These are phyloP conservation scores for Brevimyrus niger DNA, from an alignment of 2,113 vertebrate genomes.

Conservation along the genomic window DNA sequence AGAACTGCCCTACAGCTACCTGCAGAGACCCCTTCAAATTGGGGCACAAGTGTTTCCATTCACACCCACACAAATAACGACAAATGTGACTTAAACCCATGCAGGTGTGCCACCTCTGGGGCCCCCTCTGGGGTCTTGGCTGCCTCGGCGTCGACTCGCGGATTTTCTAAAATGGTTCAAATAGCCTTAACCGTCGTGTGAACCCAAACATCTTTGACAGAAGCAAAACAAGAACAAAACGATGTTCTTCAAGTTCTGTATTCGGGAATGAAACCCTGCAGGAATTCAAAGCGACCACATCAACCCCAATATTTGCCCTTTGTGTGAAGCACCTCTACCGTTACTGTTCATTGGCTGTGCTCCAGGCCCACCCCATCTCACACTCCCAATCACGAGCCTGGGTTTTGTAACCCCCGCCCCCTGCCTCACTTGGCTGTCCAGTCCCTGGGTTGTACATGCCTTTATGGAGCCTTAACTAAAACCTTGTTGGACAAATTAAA, in stretches of 20 bases:
- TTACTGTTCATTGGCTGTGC: conserved; percentile 31
- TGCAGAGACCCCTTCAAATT: not conserved
- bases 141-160: not conserved
- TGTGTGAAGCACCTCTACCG: conserved; percentile 31
- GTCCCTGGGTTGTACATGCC: conserved; percentile 28
- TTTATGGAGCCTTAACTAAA: conserved; percentile 66
- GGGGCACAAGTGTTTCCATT: conserved; percentile 8
- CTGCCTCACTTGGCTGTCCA: conserved; percentile 60
- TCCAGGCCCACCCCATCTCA: conserved; percentile 41
- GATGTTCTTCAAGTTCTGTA: not conserved
- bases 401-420: conserved; percentile 52
- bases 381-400: conserved; percentile 12
- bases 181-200: not conserved
- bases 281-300: conserved; percentile 48
- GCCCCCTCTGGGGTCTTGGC: not conserved
- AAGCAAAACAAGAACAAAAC: not conserved
- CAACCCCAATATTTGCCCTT: conserved; percentile 44
- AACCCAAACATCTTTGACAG: not conserved
- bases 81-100: not conserved
- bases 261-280: conserved; percentile 28
- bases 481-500: conserved; percentile 74
- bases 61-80: not conserved
- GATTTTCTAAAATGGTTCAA: not conserved
- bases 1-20: not conserved
- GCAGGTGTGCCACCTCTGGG: not conserved